Conservation (phyloP, 2,888 invertebrate species). For the Xestia xanthographa region DNA sequence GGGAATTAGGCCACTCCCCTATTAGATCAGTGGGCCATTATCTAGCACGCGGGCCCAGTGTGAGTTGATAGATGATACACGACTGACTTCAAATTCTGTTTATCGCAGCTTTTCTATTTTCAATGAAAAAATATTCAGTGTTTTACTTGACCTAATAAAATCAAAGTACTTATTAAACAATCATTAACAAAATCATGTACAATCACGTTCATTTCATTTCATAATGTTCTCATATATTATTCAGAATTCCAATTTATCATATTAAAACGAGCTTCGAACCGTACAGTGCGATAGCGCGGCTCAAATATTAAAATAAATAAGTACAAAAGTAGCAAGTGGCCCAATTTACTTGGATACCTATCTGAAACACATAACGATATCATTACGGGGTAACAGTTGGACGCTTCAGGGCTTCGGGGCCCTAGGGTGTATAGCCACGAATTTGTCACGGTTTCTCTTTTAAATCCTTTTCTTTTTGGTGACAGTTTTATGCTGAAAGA, state of each 20-base stretch:
- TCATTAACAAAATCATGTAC: constrained; percentile 1
- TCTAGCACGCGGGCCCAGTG: not conserved
- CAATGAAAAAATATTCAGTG: not conserved
- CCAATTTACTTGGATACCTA: constrained; percentile 41
- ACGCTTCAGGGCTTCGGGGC: constrained; percentile 14
- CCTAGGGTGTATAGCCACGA: constrained; percentile 11
- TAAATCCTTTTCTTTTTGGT: constrained; percentile 2
- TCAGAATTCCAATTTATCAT: constrained; percentile 18
- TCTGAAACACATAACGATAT: constrained; percentile 40
- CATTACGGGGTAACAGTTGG: constrained; percentile 19
- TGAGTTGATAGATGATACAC: not conserved
- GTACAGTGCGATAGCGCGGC: not conserved
- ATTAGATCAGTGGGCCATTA: not conserved
- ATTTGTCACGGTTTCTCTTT: constrained; percentile 34
- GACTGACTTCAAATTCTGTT: not conserved
- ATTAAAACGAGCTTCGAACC: constrained; percentile 4
- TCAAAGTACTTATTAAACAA: not conserved
- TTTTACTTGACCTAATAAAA: not conserved
- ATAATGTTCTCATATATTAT: not conserved
- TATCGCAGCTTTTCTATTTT: not conserved
- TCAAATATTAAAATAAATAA: constrained; percentile 19
- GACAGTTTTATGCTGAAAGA: constrained; percentile 10
- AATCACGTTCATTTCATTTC: too few relatives aligned
- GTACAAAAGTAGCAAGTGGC: constrained; percentile 36
- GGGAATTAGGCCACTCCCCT: not conserved